Conservation (phyloP, 2,888 invertebrate species). For the Meandrusa payeni region DNA sequence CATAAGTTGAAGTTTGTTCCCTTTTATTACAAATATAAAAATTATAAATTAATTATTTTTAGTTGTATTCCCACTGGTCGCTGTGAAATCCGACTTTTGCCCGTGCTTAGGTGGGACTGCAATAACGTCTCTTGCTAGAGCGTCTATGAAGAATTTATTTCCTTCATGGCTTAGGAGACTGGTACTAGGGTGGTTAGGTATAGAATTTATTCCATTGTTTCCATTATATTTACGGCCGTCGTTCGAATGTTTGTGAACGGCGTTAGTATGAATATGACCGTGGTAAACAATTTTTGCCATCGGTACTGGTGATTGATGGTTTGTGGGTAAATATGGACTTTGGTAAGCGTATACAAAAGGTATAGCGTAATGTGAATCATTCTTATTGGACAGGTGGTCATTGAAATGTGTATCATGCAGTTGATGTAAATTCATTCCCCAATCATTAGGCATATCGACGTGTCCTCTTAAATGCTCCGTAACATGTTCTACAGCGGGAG, state of each 20-base stretch:
- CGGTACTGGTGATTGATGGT: conserved; percentile 20
- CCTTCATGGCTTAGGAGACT: conserved; percentile 4
- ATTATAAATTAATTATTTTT: conserved; percentile 9
- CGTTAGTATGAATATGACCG: conserved; percentile 28
- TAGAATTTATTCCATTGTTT: conserved; percentile 14
- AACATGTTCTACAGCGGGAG: neutral
- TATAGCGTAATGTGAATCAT: conserved; percentile 24
- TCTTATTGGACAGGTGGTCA: conserved; percentile 19
- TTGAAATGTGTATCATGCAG: conserved; percentile 16
- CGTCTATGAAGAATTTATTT: conserved; percentile 30
- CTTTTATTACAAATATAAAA: conserved; percentile 10
- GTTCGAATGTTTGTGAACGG: conserved; percentile 15
- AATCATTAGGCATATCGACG: conserved; percentile 15
- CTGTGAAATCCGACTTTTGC: conserved; percentile 5
- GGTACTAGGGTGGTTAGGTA: conserved; percentile 1
- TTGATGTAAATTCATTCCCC: conserved; percentile 14
- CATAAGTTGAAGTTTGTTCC: neutral
- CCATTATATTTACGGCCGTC: conserved; percentile 17
- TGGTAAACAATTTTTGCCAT: conserved; percentile 27
- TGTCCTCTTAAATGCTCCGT: conserved; percentile 16
- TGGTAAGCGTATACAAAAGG: conserved; percentile 32
- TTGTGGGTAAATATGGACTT: conserved; percentile 22
- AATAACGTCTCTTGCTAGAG: conserved; percentile 15
- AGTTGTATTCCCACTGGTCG: neutral
- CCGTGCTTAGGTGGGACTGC: neutral